A percentile compares a stretch with the other conserved stretches of the same genome.
Conservation (phyloP, 23 tunicate species). For the Diplosoma virens region DNA sequence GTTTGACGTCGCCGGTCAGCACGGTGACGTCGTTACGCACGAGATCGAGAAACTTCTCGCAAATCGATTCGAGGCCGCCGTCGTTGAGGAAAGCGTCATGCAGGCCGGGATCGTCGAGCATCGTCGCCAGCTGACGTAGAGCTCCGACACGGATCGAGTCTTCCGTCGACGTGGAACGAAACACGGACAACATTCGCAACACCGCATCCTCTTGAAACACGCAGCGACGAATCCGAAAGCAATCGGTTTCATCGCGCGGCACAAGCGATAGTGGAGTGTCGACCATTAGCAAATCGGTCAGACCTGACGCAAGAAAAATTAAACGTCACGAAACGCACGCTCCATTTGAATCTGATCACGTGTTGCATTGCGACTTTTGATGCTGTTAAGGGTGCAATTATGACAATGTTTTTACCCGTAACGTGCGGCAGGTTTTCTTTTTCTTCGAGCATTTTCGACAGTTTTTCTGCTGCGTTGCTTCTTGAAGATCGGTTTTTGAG, state of each 20-base stretch:
- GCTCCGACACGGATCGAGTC: constrained; percentile 57
- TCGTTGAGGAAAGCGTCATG: constrained; percentile 49
- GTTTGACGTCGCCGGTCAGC: constrained; percentile 56
- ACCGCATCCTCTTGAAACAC: constrained; percentile 76
- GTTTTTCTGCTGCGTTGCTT: constrained; percentile 34
- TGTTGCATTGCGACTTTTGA: too few relatives aligned
- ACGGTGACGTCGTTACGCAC: constrained; percentile 41
- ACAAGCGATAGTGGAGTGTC: constrained; percentile 70
- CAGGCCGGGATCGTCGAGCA: constrained; percentile 57
- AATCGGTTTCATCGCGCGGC: constrained; percentile 50
- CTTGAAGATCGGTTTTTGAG: constrained; percentile 59
- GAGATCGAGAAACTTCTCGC: constrained; percentile 31
- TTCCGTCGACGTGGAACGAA: constrained; percentile 61
- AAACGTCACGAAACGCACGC: too few relatives aligned
- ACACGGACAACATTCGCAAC: constrained; percentile 64
- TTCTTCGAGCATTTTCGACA: constrained; percentile 15
- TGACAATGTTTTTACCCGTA: too few relatives aligned
- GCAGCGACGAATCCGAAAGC: constrained; percentile 77
- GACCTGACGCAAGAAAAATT: too few relatives aligned
- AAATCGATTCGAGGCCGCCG: constrained; percentile 53
- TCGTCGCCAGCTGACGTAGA: constrained; percentile 70
- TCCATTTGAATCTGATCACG: too few relatives aligned
- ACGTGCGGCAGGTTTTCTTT: constrained; percentile 19
- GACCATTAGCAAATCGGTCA: constrained; percentile 67
- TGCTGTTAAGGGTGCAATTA: too few relatives aligned